These are phyloP conservation scores for Aphidius ervi DNA, from an alignment of 1,140 invertebrate species.

Conservation along the genomic window DNA sequence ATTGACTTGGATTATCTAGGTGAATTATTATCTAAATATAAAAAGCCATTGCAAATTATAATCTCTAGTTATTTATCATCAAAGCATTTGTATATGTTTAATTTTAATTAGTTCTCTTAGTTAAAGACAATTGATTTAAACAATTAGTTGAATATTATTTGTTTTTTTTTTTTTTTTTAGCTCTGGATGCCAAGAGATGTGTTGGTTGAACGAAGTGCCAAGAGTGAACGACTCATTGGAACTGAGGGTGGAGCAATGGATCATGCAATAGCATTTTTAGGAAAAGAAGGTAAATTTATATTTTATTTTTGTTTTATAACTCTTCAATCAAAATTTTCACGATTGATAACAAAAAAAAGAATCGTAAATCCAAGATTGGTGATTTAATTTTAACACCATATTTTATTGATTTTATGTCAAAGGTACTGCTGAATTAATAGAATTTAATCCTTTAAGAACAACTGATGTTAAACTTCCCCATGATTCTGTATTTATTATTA, in stretches of 20 bases:
- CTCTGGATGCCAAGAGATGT: conserved; percentile 63
- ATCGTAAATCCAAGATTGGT: too few relatives aligned
- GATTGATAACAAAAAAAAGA: too few relatives aligned
- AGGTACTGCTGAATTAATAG: conserved; percentile 86
- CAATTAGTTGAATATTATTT: not conserved
- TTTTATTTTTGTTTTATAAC: conserved; percentile 4
- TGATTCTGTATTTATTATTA: conserved; percentile 85
- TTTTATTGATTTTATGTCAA: conserved; percentile 20
- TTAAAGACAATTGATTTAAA: not conserved
- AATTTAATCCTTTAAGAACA: conserved; percentile 85
- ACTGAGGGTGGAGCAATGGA: conserved; percentile 99
- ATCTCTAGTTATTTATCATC: too few relatives aligned
- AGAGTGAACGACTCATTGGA: conserved; percentile 88
- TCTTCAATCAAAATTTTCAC: too few relatives aligned
- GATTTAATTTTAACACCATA: not conserved
- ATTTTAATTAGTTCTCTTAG: too few relatives aligned
- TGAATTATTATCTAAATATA: too few relatives aligned
- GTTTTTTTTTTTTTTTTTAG: conserved; percentile 28
- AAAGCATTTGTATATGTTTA: too few relatives aligned
- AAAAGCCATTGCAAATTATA: too few relatives aligned
- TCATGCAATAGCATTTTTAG: conserved; percentile 95
- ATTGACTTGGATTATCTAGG: too few relatives aligned
- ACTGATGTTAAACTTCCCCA: conserved; percentile 75
- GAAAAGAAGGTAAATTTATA: conserved; percentile 64
- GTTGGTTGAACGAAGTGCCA: conserved; percentile 82